Conservation (phyloP, 2,888 invertebrate genomes). For the Heliconius charithonia region DNA sequence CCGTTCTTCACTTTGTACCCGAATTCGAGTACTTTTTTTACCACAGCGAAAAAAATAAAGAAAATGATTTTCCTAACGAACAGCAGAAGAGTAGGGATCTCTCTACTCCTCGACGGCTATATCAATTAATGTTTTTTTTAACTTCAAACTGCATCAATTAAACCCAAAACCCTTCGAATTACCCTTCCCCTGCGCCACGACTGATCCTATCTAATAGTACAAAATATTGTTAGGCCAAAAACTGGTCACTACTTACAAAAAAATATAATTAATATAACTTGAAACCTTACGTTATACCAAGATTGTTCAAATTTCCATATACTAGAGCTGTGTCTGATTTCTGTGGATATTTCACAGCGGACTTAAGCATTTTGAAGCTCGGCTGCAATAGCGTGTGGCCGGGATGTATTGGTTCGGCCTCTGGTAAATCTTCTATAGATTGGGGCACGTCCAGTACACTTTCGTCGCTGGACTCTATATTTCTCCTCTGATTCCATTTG, state of each 20-base stretch:
- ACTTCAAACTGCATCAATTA: no score
- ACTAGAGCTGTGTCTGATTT: constrained; percentile 51
- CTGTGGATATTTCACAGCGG: constrained; percentile 59
- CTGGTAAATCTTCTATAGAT: constrained; percentile 54
- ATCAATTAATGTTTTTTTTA: no score
- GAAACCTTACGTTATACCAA: constrained; percentile 61
- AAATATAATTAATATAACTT: background rate
- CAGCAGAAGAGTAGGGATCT: no score
- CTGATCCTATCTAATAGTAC: background rate
- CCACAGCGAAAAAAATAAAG: no score
- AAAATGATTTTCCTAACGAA: no score
- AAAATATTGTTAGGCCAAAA: background rate
- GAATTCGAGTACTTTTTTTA: no score
- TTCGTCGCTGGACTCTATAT: constrained; percentile 10
- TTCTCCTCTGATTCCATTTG: constrained; percentile 7
- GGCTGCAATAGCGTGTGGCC: constrained; percentile 63
- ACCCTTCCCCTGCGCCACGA: background rate
- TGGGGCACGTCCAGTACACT: constrained; percentile 47
- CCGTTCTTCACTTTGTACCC: no score
- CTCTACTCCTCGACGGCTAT: no score
- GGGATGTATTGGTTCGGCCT: constrained; percentile 54
- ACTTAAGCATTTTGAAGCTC: constrained; percentile 54
- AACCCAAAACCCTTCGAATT: background rate
- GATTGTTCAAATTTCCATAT: constrained; percentile 59
- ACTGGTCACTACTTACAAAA: background rate